Percentiles rank a stretch among this genome's conserved stretches.
Conservation (phyloP, 2,888 invertebrate genomes). For the Cerastis leucographa region DNA sequence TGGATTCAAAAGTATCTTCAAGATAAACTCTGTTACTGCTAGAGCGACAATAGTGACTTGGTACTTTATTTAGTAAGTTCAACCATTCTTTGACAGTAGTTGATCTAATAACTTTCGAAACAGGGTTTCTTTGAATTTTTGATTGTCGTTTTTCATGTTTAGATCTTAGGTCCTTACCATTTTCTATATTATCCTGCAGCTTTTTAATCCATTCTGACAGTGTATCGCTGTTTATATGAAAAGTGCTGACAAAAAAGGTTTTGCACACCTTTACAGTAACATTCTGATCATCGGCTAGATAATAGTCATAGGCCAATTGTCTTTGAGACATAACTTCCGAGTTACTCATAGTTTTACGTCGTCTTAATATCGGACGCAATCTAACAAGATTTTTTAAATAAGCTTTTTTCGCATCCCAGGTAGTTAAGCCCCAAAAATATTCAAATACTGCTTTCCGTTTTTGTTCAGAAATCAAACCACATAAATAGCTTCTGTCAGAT, state of each 20-base stretch:
- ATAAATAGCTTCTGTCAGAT: constrained; percentile 7
- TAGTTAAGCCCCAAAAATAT: constrained; percentile 3
- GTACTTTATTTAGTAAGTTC: background rate
- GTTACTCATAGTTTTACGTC: background rate
- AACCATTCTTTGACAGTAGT: constrained; percentile 4
- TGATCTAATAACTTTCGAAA: background rate
- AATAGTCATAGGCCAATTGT: constrained; percentile 2
- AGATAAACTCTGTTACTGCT: constrained; percentile 4
- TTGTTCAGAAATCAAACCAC: constrained; percentile 1
- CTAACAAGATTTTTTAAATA: too few relatives aligned
- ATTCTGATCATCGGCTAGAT: background rate
- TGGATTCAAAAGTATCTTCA: background rate
- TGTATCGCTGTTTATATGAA: background rate
- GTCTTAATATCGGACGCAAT: constrained; percentile 7
- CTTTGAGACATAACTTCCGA: background rate
- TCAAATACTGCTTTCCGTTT: constrained; percentile 7
- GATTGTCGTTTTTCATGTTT: too few relatives aligned
- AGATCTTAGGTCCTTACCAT: too few relatives aligned
- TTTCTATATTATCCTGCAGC: background rate
- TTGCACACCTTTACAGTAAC: background rate
- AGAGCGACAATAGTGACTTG: background rate
- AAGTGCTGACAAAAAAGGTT: constrained; percentile 3
- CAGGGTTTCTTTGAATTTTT: too few relatives aligned
- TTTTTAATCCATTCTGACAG: constrained; percentile 1
- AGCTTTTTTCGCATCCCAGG: too few relatives aligned